phyloP scores from a whole-genome alignment of 2,113 vertebrate species.

The Eulemur macaco region DNA sequence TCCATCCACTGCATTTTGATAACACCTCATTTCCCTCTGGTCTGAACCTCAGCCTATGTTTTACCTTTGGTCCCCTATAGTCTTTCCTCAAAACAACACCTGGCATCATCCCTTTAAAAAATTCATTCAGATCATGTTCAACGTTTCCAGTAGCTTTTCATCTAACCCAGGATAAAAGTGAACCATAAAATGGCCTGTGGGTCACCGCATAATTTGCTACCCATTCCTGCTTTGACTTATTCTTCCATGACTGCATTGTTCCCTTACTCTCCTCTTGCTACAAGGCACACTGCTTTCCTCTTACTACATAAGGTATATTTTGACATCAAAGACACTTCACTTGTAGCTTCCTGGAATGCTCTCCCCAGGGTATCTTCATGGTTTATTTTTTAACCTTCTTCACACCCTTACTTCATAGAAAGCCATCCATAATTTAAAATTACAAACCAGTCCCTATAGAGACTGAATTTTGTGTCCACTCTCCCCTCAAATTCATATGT shows the following conservation, averaged over 20 bases:
- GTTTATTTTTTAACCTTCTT: not conserved
- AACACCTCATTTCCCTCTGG: not conserved
- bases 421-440: not conserved
- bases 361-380: accelerated
- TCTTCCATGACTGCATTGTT: not conserved
- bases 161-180: not conserved
- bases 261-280: not conserved
- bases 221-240: not conserved
- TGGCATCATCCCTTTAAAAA: not conserved
- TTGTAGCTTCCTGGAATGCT: not conserved
- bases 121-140: not conserved
- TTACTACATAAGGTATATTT: not conserved
- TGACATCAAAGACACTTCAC: not conserved
- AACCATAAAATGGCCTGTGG: not conserved
- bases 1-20: accelerated
- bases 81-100: not conserved
- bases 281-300: not conserved
- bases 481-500: not conserved
- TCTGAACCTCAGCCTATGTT: not conserved
- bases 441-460: not conserved
- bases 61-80: not conserved
- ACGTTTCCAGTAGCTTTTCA: not conserved
- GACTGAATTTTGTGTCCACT: not conserved
- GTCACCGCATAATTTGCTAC: accelerated
- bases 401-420: not conserved